Evolutionary conservation across 2,797 vertebrate species (phyloP).

Genomic region (Brotula barbata): DNA sequence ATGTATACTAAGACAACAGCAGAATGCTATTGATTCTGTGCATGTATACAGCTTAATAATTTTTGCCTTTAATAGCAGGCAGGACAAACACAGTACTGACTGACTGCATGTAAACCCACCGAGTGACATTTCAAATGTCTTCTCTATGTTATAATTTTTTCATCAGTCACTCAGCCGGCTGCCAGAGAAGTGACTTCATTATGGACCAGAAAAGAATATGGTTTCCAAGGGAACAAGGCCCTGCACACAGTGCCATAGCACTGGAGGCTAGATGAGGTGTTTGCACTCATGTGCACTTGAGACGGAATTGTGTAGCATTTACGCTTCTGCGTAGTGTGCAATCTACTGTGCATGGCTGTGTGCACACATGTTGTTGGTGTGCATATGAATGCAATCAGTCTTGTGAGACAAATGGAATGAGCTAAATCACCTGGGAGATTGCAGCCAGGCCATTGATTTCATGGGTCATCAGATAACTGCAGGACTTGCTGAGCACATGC

Average conservation of each 20-base stretch:
- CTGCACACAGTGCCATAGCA: constrained; percentile 54
- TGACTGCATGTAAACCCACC: too few relatives aligned
- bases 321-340: constrained; percentile 29
- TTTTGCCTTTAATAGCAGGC: too few relatives aligned
- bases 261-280: constrained; percentile 57
- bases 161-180: constrained; percentile 67
- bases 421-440: constrained; percentile 72
- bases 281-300: constrained; percentile 57
- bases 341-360: constrained; percentile 14
- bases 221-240: constrained; percentile 79
- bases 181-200: constrained; percentile 66
- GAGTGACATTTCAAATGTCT: constrained; percentile 68
- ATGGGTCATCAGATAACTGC: constrained; percentile 74
- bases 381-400: constrained; percentile 43
- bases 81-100: too few relatives aligned
- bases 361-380: constrained; percentile 22
- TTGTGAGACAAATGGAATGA: constrained; percentile 61
- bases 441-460: constrained; percentile 72
- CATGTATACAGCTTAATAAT: too few relatives aligned
- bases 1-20: too few relatives aligned
- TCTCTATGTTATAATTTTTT: constrained; percentile 63
- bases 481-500: constrained; percentile 72
- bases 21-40: too few relatives aligned
- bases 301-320: constrained; percentile 55
- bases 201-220: constrained; percentile 67